Evolutionary conservation across 2,888 invertebrate genomes (phyloP), one percentile per base, ranked within the genome.

Genomic region (Mallateleia sp.): DNA sequence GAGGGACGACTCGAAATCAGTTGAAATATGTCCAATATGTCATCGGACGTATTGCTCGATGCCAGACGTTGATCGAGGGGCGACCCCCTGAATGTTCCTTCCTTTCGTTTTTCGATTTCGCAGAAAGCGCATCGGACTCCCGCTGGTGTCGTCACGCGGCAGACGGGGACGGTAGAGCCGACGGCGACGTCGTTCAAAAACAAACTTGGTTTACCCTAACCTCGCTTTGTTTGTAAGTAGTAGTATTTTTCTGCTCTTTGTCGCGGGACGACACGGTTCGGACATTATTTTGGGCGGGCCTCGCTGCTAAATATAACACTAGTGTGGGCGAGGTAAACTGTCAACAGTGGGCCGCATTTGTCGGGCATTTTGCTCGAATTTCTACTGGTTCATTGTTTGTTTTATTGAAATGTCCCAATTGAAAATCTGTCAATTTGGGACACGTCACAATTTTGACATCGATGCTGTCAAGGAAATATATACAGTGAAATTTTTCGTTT

Each of bases 141-240:
- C n/a, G n/a, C n/a, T n/a, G n/a, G n/a, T n/a, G n/a, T n/a, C n/a
- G n/a, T n/a, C n/a, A n/a, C n/a, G n/a, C n/a, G n/a, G n/a, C n/a
- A n/a, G n/a, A n/a, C n/a, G n/a, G n/a, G n/a, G n/a, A 28, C 15
- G n/a, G 42, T 0, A 64, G 25, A 18, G n/a, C n/a, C 11, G 14
- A 15, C 9, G 8, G 22, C 9, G 34, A 69, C 67, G 22, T 45
- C 45, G n/a, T 9, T 42, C 56, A 34, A 60, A 60, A 60, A 54
- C 45, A 56, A 38, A 66, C 24, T 67, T 58, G 45, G 24, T 75
- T 77, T 66, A 67, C 22, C 32, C 52, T 77, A 77, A 77, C 77
- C 77, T 77, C 24, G 9, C n/a, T 77, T 77, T 22, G 38, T 45
- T 67, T 56, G 77, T 77, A 67, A 66, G 77, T 77, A 77, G 56